These are phyloP conservation scores for Platichthys flesus DNA, from an alignment of 2,113 vertebrate genomes.

Conservation along the genomic window DNA sequence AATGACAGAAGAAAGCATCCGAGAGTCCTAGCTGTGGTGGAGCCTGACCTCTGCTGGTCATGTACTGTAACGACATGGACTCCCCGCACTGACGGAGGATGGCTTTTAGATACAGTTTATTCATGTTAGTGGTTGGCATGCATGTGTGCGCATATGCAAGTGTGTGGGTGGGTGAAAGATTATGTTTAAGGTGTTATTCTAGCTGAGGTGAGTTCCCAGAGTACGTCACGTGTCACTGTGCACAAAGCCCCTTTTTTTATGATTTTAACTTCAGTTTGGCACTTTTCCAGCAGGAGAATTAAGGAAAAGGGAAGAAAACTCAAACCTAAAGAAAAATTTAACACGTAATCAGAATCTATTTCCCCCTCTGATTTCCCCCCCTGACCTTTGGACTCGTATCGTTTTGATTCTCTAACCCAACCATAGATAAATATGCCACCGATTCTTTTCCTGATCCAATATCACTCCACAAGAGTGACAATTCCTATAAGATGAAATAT, in stretches of 20 bases:
- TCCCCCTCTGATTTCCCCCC: conserved; percentile 14
- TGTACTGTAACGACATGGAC: conserved; percentile 75
- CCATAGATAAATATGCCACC: conserved; percentile 47
- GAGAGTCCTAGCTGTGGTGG: conserved; percentile 38
- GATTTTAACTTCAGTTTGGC: conserved; percentile 63
- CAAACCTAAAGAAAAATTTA: conserved; percentile 8
- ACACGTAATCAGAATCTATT: conserved; percentile 2
- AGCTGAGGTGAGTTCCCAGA: conserved; percentile 21
- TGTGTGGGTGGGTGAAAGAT: conserved; percentile 34
- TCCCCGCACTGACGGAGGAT: conserved; percentile 61
- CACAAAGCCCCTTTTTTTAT: conserved; percentile 80
- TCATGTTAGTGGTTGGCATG: conserved; percentile 56
- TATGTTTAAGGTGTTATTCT: conserved; percentile 15
- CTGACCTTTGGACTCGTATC: conserved; percentile 46
- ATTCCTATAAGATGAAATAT: conserved; percentile 36
- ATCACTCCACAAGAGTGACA: conserved; percentile 56
- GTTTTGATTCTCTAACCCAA: conserved; percentile 50
- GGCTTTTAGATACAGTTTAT: conserved; percentile 69
- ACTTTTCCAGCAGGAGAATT: conserved; percentile 37
- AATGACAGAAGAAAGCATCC: conserved; percentile 31
- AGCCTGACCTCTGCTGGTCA: conserved; percentile 78
- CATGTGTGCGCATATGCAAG: conserved; percentile 31
- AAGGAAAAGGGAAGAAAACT: conserved; percentile 14
- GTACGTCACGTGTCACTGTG: conserved; percentile 73
- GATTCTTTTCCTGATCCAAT: conserved; percentile 54